Conservation (phyloP, 2,888 invertebrate species). For the Ormyrus rosae region DNA sequence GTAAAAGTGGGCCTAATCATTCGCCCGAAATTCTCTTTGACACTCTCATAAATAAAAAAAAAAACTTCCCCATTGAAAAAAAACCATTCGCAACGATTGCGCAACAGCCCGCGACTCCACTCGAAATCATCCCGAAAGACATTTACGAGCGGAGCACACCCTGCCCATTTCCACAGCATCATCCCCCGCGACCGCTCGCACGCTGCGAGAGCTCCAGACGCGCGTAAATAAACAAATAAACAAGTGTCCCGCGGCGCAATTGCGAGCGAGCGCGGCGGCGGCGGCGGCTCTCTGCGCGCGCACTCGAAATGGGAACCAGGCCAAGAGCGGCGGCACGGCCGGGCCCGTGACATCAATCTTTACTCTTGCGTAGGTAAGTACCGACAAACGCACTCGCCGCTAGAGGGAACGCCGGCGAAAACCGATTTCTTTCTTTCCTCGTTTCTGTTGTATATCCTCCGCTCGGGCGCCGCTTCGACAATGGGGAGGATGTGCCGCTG, state of each 20-base stretch:
- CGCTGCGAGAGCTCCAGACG: not conserved
- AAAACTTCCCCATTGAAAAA: no score
- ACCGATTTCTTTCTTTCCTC: conserved; percentile 17
- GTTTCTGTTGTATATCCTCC: not conserved
- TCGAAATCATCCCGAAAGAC: no score
- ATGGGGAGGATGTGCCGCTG: no score
- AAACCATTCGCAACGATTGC: no score
- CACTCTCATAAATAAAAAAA: no score
- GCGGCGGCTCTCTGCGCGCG: conserved; percentile 12
- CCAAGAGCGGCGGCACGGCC: conserved; percentile 68
- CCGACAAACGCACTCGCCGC: not conserved
- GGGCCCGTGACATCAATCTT: conserved; percentile 70
- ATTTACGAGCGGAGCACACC: no score
- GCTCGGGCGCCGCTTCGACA: no score
- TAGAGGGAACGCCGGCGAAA: conserved; percentile 20
- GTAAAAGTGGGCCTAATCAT: no score
- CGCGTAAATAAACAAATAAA: conserved; percentile 47
- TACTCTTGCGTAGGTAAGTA: conserved; percentile 57
- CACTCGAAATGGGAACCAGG: conserved; percentile 67
- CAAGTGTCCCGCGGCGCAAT: conserved; percentile 28
- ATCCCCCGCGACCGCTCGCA: not conserved
- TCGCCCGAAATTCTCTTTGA: no score
- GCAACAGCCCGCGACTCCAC: no score
- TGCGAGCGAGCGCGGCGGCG: conserved; percentile 38
- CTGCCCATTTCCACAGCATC: no score